Evolutionary conservation across 2,888 invertebrate genomes (phyloP).

Genomic region (Trissolcus brochymenae): DNA sequence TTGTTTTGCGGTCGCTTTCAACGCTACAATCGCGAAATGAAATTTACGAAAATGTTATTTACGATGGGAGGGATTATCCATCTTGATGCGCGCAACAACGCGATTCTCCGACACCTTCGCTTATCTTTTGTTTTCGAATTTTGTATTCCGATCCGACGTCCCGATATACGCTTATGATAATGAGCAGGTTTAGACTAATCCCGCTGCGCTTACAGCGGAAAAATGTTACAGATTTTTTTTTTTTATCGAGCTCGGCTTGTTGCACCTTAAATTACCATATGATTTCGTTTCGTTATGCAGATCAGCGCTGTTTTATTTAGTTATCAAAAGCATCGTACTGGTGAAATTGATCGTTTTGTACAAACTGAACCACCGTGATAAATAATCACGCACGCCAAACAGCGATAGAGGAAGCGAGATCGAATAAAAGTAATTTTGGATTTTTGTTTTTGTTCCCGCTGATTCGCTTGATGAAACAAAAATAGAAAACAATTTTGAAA

Average conservation of each 20-base stretch:
- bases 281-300: slow-evolving; percentile 21
- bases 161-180: slow-evolving; percentile 50
- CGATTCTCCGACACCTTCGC: slow-evolving; percentile 47
- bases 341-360: too few species aligned
- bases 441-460: too few species aligned
- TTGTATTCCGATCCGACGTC: slow-evolving; percentile 26
- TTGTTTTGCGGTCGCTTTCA: slow-evolving; percentile 51
- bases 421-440: too few species aligned
- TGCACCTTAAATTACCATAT: slow-evolving; percentile 38
- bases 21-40: slow-evolving; percentile 54
- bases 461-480: too few species aligned
- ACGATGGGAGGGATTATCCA: slow-evolving; percentile 48
- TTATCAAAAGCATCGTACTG: not conserved
- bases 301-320: too few species aligned
- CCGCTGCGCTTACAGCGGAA: slow-evolving; percentile 35
- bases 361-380: too few species aligned
- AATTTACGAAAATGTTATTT: slow-evolving; percentile 57
- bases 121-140: slow-evolving; percentile 44
- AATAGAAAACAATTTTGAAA: too few species aligned
- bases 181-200: slow-evolving; percentile 46
- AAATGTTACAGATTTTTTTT: slow-evolving; percentile 50
- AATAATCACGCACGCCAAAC: too few species aligned
- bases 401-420: too few species aligned
- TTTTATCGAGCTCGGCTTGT: slow-evolving; percentile 33
- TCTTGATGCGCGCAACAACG: slow-evolving; percentile 45